Evolutionary conservation across 2,888 invertebrate species (phyloP).

Genomic region (Girardia tigrina): DNA sequence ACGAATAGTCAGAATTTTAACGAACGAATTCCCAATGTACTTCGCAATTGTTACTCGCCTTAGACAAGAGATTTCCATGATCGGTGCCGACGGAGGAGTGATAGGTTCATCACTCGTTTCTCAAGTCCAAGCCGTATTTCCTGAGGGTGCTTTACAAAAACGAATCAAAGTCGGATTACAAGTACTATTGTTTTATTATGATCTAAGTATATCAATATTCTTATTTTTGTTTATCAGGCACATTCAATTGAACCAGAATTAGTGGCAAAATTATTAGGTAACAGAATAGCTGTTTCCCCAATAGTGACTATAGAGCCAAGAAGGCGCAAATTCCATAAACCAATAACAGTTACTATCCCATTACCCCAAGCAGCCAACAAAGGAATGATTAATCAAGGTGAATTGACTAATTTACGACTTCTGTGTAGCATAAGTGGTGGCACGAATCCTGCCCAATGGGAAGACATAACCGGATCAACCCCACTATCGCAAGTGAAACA

Average conservation of each 20-base stretch:
- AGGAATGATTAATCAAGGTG: slow-evolving; percentile 86
- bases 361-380: slow-evolving; percentile 88
- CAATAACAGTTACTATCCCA: slow-evolving; percentile 94
- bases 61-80: slow-evolving; percentile 89
- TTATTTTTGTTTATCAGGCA: slow-evolving; percentile 59
- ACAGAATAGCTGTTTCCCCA: slow-evolving; percentile 89
- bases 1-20: slow-evolving; percentile 83
- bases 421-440: slow-evolving; percentile 97
- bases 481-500: slow-evolving; percentile 96
- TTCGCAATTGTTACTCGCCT: slow-evolving; percentile 96
- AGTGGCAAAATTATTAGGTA: slow-evolving; percentile 80
- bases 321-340: slow-evolving; percentile 96
- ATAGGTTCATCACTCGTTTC: slow-evolving; percentile 96
- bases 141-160: slow-evolving; percentile 94
- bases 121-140: slow-evolving; percentile 97
- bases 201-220: not conserved
- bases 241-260: slow-evolving; percentile 92
- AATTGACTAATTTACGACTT: slow-evolving; percentile 77
- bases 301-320: slow-evolving; percentile 98
- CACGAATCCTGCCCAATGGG: slow-evolving; percentile 94
- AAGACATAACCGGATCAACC: slow-evolving; percentile 93
- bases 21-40: slow-evolving; percentile 96
- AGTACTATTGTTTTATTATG: slow-evolving; percentile 55
- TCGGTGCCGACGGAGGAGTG: slow-evolving; percentile 97
- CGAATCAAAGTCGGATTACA: slow-evolving; percentile 98